Percentiles rank a stretch among this genome's conserved stretches.
phyloP scores from a whole-genome alignment of 2,888 invertebrate genomes.

The Clistopyga incitator region DNA sequence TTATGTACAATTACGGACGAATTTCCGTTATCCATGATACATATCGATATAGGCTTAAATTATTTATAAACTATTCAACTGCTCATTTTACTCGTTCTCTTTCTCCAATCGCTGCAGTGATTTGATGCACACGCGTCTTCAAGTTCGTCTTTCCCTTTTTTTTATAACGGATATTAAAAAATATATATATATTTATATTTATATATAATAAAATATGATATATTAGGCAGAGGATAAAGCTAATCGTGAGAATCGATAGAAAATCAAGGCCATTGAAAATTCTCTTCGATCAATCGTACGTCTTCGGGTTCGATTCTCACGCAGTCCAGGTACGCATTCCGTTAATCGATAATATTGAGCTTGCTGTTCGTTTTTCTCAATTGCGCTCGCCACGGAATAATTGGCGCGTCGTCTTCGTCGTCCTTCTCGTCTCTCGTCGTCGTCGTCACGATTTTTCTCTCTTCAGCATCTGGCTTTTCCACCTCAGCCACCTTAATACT shows the following conservation, averaged over 20 bases:
- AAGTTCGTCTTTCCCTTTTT: background rate
- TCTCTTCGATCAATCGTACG: background rate
- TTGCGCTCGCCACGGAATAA: conserved; percentile 96
- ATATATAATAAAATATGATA: conserved; percentile 22
- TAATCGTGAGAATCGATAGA: conserved; percentile 25
- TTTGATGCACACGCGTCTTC: background rate
- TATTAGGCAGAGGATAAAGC: conserved; percentile 25
- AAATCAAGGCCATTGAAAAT: background rate
- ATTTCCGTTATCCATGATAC: conserved; percentile 29
- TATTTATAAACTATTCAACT: background rate
- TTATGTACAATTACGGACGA: conserved; percentile 59
- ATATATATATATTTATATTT: background rate
- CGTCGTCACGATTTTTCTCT: conserved; percentile 79
- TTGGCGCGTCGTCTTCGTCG: conserved; percentile 88
- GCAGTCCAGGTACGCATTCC: conserved; percentile 30
- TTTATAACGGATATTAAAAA: conserved; percentile 1
- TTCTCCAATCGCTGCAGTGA: background rate
- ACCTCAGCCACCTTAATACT: conserved; percentile 71
- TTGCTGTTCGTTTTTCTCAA: conserved; percentile 96
- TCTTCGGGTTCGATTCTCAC: conserved; percentile 11
- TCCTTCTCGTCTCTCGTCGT: conserved; percentile 84
- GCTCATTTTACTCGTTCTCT: background rate
- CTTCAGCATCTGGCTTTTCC: conserved; percentile 73
- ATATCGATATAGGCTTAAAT: conserved; percentile 1
- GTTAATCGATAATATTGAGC: conserved; percentile 91